These are phyloP conservation scores for Sipha flava DNA, from an alignment of 1,140 invertebrate species.

Conservation along the genomic window DNA sequence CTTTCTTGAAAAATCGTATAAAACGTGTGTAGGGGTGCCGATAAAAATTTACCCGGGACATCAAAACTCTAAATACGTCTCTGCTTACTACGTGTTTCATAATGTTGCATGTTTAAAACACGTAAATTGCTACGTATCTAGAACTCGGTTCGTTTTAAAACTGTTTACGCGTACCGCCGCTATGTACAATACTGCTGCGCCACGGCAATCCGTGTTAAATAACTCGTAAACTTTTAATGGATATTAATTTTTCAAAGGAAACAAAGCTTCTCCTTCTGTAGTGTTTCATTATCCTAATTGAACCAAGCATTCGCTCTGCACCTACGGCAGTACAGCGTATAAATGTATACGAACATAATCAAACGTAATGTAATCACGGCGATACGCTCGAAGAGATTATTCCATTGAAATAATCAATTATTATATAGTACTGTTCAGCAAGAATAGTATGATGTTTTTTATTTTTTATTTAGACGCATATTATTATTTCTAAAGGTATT, in stretches of 20 bases:
- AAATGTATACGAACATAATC: background rate
- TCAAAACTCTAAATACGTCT: background rate
- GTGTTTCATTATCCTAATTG: conserved; percentile 11
- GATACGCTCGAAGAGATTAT: background rate
- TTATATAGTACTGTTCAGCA: too few species aligned
- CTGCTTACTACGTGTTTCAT: background rate
- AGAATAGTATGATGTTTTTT: too few species aligned
- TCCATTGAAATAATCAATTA: too few species aligned
- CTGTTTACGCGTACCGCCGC: too few species aligned
- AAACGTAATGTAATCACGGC: background rate
- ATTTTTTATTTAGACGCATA: too few species aligned
- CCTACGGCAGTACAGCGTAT: background rate
- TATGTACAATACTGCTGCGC: background rate
- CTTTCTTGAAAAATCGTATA: too few species aligned
- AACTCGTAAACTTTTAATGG: conserved; percentile 13
- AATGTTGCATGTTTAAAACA: background rate
- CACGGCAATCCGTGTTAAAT: background rate
- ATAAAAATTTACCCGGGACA: background rate
- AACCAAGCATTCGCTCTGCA: background rate
- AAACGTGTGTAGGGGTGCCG: background rate
- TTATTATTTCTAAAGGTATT: too few species aligned
- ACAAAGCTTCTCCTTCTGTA: background rate
- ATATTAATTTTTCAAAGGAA: conserved; percentile 5
- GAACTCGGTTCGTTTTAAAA: background rate
- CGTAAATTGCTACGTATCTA: background rate